phyloP scores from a whole-genome alignment of 2,888 invertebrate species.

The Pinctada fucata region DNA sequence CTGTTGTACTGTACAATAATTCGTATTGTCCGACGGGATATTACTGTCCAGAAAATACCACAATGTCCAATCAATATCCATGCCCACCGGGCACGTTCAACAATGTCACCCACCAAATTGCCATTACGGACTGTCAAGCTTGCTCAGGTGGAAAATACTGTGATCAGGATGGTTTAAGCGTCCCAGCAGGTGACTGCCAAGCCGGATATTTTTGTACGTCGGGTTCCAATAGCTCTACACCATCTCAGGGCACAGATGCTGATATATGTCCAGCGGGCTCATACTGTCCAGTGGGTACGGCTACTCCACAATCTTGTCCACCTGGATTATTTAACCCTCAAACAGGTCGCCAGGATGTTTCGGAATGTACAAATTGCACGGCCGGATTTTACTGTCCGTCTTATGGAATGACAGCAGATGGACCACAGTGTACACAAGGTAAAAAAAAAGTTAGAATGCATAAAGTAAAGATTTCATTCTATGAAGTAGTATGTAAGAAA shows the following conservation, averaged over 20 bases:
- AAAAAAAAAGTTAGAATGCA: neutral
- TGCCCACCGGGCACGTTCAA: conserved; percentile 71
- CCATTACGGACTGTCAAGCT: conserved; percentile 61
- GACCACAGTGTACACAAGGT: conserved; percentile 63
- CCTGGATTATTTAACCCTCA: conserved; percentile 64
- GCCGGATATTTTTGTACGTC: conserved; percentile 67
- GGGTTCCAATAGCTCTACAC: conserved; percentile 66
- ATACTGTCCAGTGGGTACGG: conserved; percentile 69
- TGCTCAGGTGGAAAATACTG: conserved; percentile 71
- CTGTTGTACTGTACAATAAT: conserved; percentile 70
- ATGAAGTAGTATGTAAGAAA: too few relatives aligned
- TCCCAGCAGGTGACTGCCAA: conserved; percentile 62
- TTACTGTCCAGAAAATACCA: conserved; percentile 71
- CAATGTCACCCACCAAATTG: conserved; percentile 65
- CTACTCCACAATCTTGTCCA: conserved; percentile 62
- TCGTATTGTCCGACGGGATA: conserved; percentile 68
- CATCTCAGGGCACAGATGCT: conserved; percentile 60
- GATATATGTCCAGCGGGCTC: conserved; percentile 70
- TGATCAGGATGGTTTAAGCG: conserved; percentile 57
- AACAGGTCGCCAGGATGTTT: conserved; percentile 51
- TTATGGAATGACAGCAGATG: conserved; percentile 62
- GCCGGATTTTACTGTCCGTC: conserved; percentile 67
- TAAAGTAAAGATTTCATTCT: too few relatives aligned
- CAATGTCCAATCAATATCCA: conserved; percentile 61
- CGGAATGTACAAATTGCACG: conserved; percentile 66